Base-by-base conservation (phyloP, 2,888 invertebrate genomes). In the Branchinecta sandiegonensis region DNA sequence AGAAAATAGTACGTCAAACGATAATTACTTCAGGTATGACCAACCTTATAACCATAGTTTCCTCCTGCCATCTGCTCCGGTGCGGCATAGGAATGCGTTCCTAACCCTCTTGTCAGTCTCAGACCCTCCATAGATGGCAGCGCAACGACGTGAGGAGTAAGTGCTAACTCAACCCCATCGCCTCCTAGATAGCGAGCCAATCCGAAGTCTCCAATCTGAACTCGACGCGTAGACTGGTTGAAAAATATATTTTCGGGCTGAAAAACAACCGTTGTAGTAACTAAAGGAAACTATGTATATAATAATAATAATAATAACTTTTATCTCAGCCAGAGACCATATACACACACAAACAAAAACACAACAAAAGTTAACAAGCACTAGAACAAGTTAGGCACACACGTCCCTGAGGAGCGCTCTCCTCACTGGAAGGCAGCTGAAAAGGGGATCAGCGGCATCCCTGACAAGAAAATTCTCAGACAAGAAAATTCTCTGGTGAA, bases 191-290 rank as follows among this genome's bases (percentile, higher is more conserved):
- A 56, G n/a, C 63, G 63, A 23, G 63, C 63, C 63, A 56, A 56
- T 17, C 63, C 63, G 23, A 56, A 56, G 23, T 56, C 63, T 56
- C 63, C 63, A 56, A 56, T 56, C 63, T 56, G 63, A 9, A 56
- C 63, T 56, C 23, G 63, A 10, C 63, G 11, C 63, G 63, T 56
- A 9, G 63, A 56, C n/a, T 56, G 63, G 23, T 56, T 56, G 23
- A 56, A 56, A 56, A 56, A 56, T 9, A 56, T 56, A 56, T 56
- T 56, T 56, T 56, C 63, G 10, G 63, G 63, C 63, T 56, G 63
- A 8, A 56, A 56, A 56, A 56, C 23, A 56, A 23, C 3, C 37
- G 5, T 37, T 37, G 37, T 37, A 37, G 37, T 37, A 37, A 37
- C 37, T 37, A 37, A 6, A 6, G 37, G 37, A 37, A 37, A 37